Percentiles rank a stretch among this genome's conserved stretches.
Evolutionary conservation across 2,888 invertebrate species (phyloP).

Genomic region (Sylvicola fuscatus): DNA sequence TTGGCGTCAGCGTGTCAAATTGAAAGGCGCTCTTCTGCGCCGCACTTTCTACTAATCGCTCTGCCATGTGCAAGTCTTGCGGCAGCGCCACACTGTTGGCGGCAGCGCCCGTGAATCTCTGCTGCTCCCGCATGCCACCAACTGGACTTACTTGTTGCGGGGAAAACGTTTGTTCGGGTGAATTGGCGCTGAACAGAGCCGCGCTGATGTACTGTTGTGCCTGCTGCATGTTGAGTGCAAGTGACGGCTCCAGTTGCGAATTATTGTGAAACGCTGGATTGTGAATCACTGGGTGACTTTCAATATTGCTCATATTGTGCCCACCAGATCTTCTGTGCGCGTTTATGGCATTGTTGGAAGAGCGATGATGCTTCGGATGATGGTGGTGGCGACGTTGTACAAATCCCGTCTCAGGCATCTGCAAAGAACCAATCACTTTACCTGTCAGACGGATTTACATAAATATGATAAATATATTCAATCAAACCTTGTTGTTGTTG

Average conservation of each 20-base stretch:
- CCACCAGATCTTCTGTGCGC: slow-evolving; percentile 8
- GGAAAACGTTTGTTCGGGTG: slow-evolving; percentile 11
- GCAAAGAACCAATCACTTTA: background rate
- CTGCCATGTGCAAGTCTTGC: slow-evolving; percentile 22
- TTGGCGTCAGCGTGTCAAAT: slow-evolving; percentile 26
- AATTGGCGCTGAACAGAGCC: slow-evolving; percentile 12
- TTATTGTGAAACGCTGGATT: no score
- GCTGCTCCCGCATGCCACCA: background rate
- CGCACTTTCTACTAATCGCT: slow-evolving; percentile 21
- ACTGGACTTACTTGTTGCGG: slow-evolving; percentile 6
- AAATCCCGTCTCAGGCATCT: slow-evolving; percentile 7
- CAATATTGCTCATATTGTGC: slow-evolving; percentile 11
- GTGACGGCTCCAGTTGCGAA: slow-evolving; percentile 5
- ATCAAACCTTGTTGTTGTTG: background rate
- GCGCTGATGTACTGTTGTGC: slow-evolving; percentile 12
- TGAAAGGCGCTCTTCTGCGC: slow-evolving; percentile 24
- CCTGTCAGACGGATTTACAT: background rate
- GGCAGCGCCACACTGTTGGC: background rate
- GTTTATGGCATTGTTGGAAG: slow-evolving; percentile 12
- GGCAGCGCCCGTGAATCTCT: background rate
- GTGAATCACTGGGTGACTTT: no score
- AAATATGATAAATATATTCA: background rate
- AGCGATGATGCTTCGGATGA: slow-evolving; percentile 17
- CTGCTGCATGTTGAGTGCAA: background rate
- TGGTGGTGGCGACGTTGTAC: slow-evolving; percentile 14